A percentile compares a stretch with the other conserved stretches of the same genome.
Evolutionary conservation across 1,140 invertebrate species (phyloP).

Genomic region (Heliconius hewitsoni): DNA sequence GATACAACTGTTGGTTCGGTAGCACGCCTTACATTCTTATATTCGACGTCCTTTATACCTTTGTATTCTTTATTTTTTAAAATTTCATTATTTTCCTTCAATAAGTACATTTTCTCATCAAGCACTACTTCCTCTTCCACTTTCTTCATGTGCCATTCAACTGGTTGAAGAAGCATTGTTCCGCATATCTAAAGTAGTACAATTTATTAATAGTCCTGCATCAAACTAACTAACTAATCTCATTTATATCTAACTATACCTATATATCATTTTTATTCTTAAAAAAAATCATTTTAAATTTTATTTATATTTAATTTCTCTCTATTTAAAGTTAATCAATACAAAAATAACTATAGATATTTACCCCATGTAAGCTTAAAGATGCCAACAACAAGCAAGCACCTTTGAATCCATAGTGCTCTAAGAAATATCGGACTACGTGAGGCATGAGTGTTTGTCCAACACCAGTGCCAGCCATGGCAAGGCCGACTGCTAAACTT

Average conservation of each 20-base stretch:
- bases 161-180: conserved; percentile 80
- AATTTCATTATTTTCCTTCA: conserved; percentile 58
- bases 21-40: conserved; percentile 10
- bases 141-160: conserved; percentile 79
- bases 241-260: too few relatives aligned
- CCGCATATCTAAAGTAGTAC: conserved; percentile 59
- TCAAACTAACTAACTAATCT: too few relatives aligned
- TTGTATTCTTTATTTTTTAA: conserved; percentile 52
- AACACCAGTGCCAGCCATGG: conserved; percentile 86
- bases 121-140: conserved; percentile 62
- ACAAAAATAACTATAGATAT: conserved; percentile 28
- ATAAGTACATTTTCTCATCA: conserved; percentile 61
- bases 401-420: conserved; percentile 82
- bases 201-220: neutral
- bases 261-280: too few relatives aligned
- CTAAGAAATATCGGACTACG: conserved; percentile 83
- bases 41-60: conserved; percentile 28
- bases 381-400: conserved; percentile 83
- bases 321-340: too few relatives aligned
- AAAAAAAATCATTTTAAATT: too few relatives aligned
- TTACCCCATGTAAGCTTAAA: conserved; percentile 83
- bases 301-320: too few relatives aligned
- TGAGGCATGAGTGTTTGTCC: conserved; percentile 89
- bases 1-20: conserved; percentile 29
- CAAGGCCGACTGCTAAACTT: conserved; percentile 85